A percentile compares a stretch with the other conserved stretches of the same genome.
Conservation (phyloP, 2,797 vertebrate genomes). For the Channallabes apus region DNA sequence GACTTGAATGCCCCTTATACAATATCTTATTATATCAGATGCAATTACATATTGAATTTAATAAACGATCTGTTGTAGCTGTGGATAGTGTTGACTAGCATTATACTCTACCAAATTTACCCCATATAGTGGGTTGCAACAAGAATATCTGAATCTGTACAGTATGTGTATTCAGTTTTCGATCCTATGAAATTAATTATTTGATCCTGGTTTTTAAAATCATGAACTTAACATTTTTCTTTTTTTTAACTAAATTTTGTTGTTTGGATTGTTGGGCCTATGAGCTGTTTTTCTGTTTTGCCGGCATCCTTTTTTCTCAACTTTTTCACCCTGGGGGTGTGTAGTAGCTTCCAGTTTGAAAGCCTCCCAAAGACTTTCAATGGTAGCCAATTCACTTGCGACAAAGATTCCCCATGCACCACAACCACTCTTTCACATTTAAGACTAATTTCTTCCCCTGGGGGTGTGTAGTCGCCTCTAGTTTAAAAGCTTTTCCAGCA, state of each 20-base stretch:
- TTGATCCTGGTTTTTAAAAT: not conserved
- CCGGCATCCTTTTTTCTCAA: not conserved
- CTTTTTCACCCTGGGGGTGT: no score
- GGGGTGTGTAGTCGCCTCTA: no score
- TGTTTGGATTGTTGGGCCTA: not conserved
- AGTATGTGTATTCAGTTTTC: not conserved
- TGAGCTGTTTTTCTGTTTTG: not conserved
- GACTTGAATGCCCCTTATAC: no score
- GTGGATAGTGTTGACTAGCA: not conserved
- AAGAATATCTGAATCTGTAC: not conserved
- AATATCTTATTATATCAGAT: no score
- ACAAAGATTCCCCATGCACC: no score
- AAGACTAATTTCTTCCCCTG: no score
- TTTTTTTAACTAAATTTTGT: not conserved
- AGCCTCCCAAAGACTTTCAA: no score
- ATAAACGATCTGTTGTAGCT: not conserved
- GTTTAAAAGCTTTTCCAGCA: no score
- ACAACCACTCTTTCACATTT: no score
- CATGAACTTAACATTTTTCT: not conserved
- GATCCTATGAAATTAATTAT: not conserved
- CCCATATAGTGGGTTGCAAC: not conserved
- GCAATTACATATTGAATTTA: not conserved
- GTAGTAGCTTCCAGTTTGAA: not conserved
- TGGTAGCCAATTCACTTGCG: no score
- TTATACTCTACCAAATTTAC: not conserved